A percentile compares a stretch with the other conserved stretches of the same genome.
These are phyloP conservation scores for Drosophila nr. perissopoda DNA, from an alignment of 2,888 invertebrate genomes.

Conservation along the genomic window DNA sequence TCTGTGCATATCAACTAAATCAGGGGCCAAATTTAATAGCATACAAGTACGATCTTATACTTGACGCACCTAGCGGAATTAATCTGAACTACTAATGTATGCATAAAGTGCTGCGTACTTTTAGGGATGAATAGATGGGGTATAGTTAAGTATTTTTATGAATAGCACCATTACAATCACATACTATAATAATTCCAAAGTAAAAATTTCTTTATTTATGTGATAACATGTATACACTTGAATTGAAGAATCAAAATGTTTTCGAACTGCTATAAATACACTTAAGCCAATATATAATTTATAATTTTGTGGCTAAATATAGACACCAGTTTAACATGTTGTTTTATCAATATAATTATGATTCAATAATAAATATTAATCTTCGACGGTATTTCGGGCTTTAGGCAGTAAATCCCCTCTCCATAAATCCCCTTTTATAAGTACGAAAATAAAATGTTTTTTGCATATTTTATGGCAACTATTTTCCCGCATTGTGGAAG, in stretches of 20 bases:
- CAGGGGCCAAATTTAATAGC: not conserved
- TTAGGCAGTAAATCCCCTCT: conserved; percentile 12
- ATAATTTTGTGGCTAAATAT: not conserved
- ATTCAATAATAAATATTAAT: not conserved
- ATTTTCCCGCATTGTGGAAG: conserved; percentile 43
- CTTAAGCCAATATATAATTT: not conserved
- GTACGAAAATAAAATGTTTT: conserved; percentile 15
- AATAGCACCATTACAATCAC: not conserved
- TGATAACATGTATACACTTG: not conserved
- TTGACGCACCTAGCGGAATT: not conserved
- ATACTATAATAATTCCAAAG: not conserved
- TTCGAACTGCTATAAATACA: not conserved
- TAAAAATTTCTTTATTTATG: not conserved
- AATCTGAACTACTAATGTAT: not conserved
- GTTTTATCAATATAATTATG: not conserved
- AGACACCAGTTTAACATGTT: not conserved
- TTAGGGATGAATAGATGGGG: not conserved
- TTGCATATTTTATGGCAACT: conserved; percentile 35
- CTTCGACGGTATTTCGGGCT: conserved; percentile 8
- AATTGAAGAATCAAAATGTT: not conserved
- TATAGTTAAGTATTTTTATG: not conserved
- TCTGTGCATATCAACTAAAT: not conserved
- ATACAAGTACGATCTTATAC: not conserved
- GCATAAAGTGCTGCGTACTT: not conserved
- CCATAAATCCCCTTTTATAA: conserved; percentile 7